Conservation (phyloP, 1,140 invertebrate genomes). For the Acromyrmex charruanus region DNA sequence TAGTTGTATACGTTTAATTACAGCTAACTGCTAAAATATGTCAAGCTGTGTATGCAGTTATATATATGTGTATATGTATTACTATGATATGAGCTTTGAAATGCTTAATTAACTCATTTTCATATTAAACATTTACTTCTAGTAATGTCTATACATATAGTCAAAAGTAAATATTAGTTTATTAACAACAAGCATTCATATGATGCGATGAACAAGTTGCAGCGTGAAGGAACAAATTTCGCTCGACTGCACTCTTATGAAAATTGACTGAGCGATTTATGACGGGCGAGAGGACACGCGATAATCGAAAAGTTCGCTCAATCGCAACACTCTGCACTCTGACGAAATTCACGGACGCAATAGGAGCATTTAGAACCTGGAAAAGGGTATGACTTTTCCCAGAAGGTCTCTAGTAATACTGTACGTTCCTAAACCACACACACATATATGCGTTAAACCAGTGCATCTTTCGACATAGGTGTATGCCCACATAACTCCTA, state of each 20-base stretch:
- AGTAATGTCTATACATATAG: not conserved
- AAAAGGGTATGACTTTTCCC: slow-evolving; percentile 51
- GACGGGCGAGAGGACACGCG: slow-evolving; percentile 32
- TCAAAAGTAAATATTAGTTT: not conserved
- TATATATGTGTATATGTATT: not conserved
- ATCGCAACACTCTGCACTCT: slow-evolving; percentile 24
- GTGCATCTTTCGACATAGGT: not conserved
- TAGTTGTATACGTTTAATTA: not conserved
- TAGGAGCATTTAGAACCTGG: slow-evolving; percentile 16
- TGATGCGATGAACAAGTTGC: not conserved
- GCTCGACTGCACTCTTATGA: not conserved
- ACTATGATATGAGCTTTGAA: not conserved
- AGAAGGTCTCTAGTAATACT: slow-evolving; percentile 43
- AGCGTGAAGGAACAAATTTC: not conserved
- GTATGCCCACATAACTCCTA: slow-evolving; percentile 32
- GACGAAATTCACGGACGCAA: slow-evolving; percentile 27
- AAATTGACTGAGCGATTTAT: slow-evolving; percentile 41
- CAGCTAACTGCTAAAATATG: not conserved
- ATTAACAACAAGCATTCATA: not conserved
- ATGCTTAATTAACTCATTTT: not conserved
- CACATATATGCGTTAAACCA: not conserved
- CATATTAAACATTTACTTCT: not conserved
- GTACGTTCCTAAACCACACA: slow-evolving; percentile 29
- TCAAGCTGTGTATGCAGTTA: not conserved
- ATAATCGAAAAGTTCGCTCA: slow-evolving; percentile 55